A percentile compares a stretch with the other conserved stretches of the same genome.
Conservation (phyloP, 53 echinoderm and acorn worm species). For the Arbacia lixula region DNA sequence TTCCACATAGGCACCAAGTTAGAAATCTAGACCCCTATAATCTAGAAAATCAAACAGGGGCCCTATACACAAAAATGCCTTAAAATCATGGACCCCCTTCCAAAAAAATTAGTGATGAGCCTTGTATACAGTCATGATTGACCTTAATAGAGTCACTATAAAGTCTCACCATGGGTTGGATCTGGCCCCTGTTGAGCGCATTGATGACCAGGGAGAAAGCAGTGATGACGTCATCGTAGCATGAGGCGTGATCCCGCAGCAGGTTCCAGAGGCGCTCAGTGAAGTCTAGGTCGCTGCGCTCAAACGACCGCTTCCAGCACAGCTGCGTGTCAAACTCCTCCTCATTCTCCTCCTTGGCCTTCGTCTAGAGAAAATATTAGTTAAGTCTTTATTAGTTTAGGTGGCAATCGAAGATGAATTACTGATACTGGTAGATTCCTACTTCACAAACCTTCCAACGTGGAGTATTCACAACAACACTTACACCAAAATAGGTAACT, state of each 20-base stretch:
- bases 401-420: neutral
- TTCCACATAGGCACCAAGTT: too few species aligned
- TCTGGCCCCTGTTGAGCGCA: slow-evolving; percentile 69
- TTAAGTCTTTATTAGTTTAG: neutral
- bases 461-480: too few species aligned
- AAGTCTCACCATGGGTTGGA: slow-evolving; percentile 87
- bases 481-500: too few species aligned
- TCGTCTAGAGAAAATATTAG: neutral
- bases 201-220: slow-evolving; percentile 60
- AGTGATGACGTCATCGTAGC: slow-evolving; percentile 68
- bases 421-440: neutral
- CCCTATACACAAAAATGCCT: too few species aligned
- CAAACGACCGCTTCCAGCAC: slow-evolving; percentile 58
- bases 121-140: too few species aligned
- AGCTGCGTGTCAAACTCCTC: slow-evolving; percentile 58
- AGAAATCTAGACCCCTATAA: too few species aligned
- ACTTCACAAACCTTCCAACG: too few species aligned
- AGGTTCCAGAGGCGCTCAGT: slow-evolving; percentile 77
- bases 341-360: neutral
- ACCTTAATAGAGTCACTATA: too few species aligned
- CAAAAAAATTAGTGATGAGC: too few species aligned
- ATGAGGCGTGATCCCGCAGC: slow-evolving; percentile 57
- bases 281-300: slow-evolving; percentile 75
- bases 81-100: too few species aligned
- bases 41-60: too few species aligned